phyloP scores from a whole-genome alignment of 2,113 vertebrate genomes.

The Poeciliopsis prolifica region DNA sequence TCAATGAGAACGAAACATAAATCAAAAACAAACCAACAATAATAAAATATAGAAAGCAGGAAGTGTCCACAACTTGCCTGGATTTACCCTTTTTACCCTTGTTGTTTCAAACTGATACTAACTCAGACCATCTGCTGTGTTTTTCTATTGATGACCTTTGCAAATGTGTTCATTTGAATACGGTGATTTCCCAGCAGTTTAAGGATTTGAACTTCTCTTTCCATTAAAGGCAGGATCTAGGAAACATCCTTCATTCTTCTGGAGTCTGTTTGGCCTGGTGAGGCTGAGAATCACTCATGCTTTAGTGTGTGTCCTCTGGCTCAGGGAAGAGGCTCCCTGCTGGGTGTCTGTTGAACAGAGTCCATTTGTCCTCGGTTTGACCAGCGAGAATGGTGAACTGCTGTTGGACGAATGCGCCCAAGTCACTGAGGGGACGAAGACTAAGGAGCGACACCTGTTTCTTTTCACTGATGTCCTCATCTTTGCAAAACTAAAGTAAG shows the following conservation, averaged over 20 bases:
- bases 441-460: conserved; percentile 74
- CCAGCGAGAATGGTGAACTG: conserved; percentile 67
- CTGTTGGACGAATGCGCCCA: conserved; percentile 73
- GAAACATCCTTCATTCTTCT: not conserved
- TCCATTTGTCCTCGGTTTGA: conserved; percentile 77
- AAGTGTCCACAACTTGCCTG: not conserved
- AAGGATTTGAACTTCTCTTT: not conserved
- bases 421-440: conserved; percentile 72
- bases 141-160: not conserved
- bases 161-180: not conserved
- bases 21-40: not conserved
- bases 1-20: not conserved
- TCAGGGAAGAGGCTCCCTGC: conserved; percentile 72
- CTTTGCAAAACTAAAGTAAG: conserved; percentile 78
- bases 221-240: not conserved
- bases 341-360: conserved; percentile 73
- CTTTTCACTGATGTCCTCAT: conserved; percentile 76
- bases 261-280: not conserved
- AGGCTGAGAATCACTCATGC: not conserved
- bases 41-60: not conserved
- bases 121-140: not conserved
- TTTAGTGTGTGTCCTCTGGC: conserved; percentile 10
- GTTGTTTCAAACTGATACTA: not conserved
- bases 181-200: not conserved
- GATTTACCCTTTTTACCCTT: not conserved